Evolutionary conservation across 2,888 invertebrate genomes (phyloP).

Genomic region (Diloba caeruleocephala): DNA sequence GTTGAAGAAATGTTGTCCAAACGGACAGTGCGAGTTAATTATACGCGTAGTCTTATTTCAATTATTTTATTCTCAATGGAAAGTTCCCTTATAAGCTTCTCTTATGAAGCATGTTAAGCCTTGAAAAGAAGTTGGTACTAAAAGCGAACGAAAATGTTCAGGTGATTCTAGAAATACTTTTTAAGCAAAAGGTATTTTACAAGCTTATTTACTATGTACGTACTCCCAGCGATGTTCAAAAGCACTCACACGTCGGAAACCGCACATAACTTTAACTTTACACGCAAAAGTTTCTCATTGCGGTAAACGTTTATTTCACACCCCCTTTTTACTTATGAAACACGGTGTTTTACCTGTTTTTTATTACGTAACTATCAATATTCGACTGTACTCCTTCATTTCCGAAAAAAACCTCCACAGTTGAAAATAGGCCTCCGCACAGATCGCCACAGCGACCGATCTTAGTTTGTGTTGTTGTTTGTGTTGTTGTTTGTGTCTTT

Average conservation of each 20-base stretch:
- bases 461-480: no score
- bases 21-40: no score
- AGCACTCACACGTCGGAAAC: slow-evolving; percentile 37
- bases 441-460: no score
- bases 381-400: slow-evolving; percentile 7
- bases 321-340: slow-evolving; percentile 23
- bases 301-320: slow-evolving; percentile 26
- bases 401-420: no score
- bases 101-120: no score
- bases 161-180: neutral
- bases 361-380: slow-evolving; percentile 10
- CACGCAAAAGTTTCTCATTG: slow-evolving; percentile 33
- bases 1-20: no score
- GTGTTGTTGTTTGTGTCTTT: no score
- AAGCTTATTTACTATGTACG: slow-evolving; percentile 26
- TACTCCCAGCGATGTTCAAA: slow-evolving; percentile 20
- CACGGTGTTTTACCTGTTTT: slow-evolving; percentile 17
- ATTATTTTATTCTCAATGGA: no score
- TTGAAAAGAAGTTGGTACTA: neutral
- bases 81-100: no score
- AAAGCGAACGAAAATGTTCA: neutral
- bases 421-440: no score
- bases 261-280: slow-evolving; percentile 48
- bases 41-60: no score
- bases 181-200: slow-evolving; percentile 3